phyloP scores from a whole-genome alignment of 1,140 invertebrate genomes.

The Meloidogyne hapla region DNA sequence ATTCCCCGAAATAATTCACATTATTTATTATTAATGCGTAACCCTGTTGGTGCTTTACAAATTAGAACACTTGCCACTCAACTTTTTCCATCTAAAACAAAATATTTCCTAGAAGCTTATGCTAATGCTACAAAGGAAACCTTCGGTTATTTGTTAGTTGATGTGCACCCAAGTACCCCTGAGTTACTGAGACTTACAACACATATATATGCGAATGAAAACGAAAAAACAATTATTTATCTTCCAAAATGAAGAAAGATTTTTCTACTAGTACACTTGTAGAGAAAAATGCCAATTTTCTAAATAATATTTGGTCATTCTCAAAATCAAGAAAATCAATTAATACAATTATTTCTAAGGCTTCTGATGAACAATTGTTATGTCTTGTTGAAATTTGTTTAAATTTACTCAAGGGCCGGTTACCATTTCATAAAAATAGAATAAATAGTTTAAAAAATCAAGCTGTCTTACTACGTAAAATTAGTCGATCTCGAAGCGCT shows the following conservation, averaged over 20 bases:
- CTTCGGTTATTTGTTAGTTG: constrained; percentile 28
- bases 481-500: constrained; percentile 18
- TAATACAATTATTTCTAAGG: not conserved
- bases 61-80: constrained; percentile 33
- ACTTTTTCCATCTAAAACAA: constrained; percentile 33
- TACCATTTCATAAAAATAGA: not conserved
- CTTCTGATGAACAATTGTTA: constrained; percentile 23
- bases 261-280: not conserved
- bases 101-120: constrained; percentile 29
- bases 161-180: constrained; percentile 28
- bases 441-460: not conserved
- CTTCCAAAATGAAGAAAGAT: constrained; percentile 30
- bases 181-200: constrained; percentile 20
- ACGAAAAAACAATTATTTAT: constrained; percentile 14
- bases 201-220: constrained; percentile 27
- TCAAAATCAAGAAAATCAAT: not conserved
- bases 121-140: constrained; percentile 25
- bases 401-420: constrained; percentile 28
- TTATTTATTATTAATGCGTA: constrained; percentile 41
- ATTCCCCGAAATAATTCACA: constrained; percentile 37
- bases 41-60: constrained; percentile 35
- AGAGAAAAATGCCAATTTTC: constrained; percentile 15
- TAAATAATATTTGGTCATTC: not conserved
- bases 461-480: constrained; percentile 8
- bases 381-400: constrained; percentile 29